These are phyloP conservation scores for Mormyrops boulengeri DNA, from an alignment of 2,797 vertebrate species.

Conservation along the genomic window DNA sequence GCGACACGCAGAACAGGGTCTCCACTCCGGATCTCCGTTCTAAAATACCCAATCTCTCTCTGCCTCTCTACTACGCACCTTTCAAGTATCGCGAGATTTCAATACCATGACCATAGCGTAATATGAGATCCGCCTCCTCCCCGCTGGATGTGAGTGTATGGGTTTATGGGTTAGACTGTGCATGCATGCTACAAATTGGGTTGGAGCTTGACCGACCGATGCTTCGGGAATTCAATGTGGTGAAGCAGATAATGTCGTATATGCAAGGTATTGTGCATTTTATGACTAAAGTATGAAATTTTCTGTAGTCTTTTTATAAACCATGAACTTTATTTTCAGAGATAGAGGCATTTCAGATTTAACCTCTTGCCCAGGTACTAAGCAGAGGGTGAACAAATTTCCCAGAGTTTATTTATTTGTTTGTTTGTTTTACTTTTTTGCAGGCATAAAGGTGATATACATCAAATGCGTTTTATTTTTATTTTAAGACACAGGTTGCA, in stretches of 20 bases:
- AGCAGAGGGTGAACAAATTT: background rate
- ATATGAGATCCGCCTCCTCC: background rate
- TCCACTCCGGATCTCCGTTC: background rate
- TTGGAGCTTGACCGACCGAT: background rate
- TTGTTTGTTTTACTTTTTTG: too few relatives aligned
- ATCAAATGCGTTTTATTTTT: background rate
- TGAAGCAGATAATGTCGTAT: background rate
- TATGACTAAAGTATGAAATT: background rate
- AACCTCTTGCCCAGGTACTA: background rate
- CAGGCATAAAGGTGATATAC: background rate
- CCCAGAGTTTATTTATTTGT: too few relatives aligned
- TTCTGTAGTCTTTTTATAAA: background rate
- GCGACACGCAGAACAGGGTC: background rate
- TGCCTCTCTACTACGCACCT: background rate
- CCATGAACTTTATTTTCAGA: background rate
- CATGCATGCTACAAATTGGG: background rate
- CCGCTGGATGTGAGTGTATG: background rate
- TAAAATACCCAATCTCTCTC: background rate
- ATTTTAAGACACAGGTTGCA: background rate
- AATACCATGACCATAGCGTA: background rate
- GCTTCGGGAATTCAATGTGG: background rate
- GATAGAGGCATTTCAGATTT: background rate
- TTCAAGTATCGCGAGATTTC: conserved; percentile 6
- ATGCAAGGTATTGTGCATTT: background rate
- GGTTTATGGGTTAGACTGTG: background rate